Evolutionary conservation across 1,140 invertebrate species (phyloP), one percentile per base, ranked within the genome.

Genomic region (Coenobita brevimanus): DNA sequence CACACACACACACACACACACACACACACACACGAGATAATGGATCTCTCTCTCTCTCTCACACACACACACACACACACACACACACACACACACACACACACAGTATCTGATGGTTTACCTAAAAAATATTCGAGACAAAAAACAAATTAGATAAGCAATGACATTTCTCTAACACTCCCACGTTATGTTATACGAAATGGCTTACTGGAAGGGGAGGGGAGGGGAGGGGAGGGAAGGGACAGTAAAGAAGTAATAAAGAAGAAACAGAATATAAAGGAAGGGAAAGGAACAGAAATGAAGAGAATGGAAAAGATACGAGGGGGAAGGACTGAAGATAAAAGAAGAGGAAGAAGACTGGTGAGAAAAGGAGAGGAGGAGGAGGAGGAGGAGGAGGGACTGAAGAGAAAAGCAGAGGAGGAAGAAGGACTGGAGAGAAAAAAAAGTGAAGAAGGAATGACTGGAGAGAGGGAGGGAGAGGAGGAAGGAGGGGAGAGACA

Each of bases 381-480:
- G 60, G 33, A 41, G 36, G 24, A 38, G 33, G 43, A 36, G 24
- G 33, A 76, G 43, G 30, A 6, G n/a, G 43, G 4, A 41, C 36
- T 13, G 15, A 76, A 41, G 38, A 46, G 24, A 41, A 54, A 46
- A 78, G 43, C n/a, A 36, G 27, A n/a, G 30, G 27, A 78, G 43
- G 30, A 36, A 21, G 75, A 54, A 8, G 30, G 41, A 3, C 17
- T 1, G 21, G 33, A 62, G 78, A 62, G 30, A 21, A 3, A 62
- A 41, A 60, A 10, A 78, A 46, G 46, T 36, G 41, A 38, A 71
- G 73, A 78, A 43, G 30, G 73, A 78, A 43, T 41, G 73, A 78
- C 36, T 33, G 73, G 30, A 27, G 30, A 30, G 33, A 46, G 10
- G 41, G 21, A 27, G 33, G 38, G 30, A 21, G 43, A 33, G n/a